phyloP scores from a whole-genome alignment of 2,888 invertebrate genomes.

The Melanostoma mellinum region DNA sequence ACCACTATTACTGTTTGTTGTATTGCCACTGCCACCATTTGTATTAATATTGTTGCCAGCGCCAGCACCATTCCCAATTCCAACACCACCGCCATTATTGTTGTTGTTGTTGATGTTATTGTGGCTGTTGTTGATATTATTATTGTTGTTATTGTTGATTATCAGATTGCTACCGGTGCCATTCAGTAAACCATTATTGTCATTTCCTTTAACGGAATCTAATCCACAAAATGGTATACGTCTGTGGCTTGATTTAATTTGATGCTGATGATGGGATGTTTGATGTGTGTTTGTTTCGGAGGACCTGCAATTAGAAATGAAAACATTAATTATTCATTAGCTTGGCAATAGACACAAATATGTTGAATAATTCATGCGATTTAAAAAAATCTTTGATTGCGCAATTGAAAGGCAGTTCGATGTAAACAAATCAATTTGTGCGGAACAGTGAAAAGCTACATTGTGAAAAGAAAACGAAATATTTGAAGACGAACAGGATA shows the following conservation, averaged over 20 bases:
- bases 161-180: constrained; percentile 64
- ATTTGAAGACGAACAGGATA: no score
- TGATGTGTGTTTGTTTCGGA: constrained; percentile 70
- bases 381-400: no score
- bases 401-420: no score
- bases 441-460: no score
- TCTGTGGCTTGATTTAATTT: constrained; percentile 76
- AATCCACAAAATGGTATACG: constrained; percentile 79
- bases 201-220: constrained; percentile 78
- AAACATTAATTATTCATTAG: neutral
- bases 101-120: constrained; percentile 38
- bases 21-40: constrained; percentile 57
- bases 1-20: constrained; percentile 68
- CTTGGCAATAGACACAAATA: no score
- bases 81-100: constrained; percentile 28
- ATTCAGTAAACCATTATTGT: constrained; percentile 77
- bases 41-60: constrained; percentile 71
- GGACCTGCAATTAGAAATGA: constrained; percentile 66
- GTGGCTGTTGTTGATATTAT: constrained; percentile 25
- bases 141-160: constrained; percentile 68
- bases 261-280: constrained; percentile 74
- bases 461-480: no score
- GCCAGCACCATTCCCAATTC: constrained; percentile 70
- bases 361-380: no score
- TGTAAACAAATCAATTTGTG: no score